Base-by-base conservation (phyloP, 2,113 vertebrate genomes). In the Turnix velox region DNA sequence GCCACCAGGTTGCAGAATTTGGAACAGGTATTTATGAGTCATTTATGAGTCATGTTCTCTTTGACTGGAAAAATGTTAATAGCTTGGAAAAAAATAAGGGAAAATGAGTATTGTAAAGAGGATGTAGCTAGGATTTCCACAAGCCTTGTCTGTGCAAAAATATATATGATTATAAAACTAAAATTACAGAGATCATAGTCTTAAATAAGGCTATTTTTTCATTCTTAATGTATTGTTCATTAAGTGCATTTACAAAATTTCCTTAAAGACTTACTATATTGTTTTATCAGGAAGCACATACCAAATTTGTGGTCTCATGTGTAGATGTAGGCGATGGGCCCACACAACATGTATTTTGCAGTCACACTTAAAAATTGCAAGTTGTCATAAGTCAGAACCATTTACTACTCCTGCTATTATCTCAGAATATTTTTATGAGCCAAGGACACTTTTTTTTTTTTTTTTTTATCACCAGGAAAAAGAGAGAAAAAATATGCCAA, bases 361-460 rank as follows among this genome's bases (percentile, higher is more conserved):
- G 52, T 52, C 57, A 63, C 9, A 16, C 18, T 57, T 68, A 43
- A 3, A 48, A 39, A 73, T 87, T 84, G 18, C 46, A 86, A 48
- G 31, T 43, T 85, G 78, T 76, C 84, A 90, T 27, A 76, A 54
- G 15, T 54, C 42, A n/a, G 8, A n/a, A 54, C 24, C 16, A 28
- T 73, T 73, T 91, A 72, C 65, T 92, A 79, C 45, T 91, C 57
- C 42, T 87, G 40, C 14, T 49, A 27, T 67, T 3, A 0, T 57
- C 23, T 76, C 81, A 82, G 40, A 84, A 82, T 68, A 84, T 57
- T 88, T 90, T 89, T 82, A 68, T 75, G 20, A 83, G n/a, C 52
- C 31, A 85, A 87, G 40, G 40, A 37, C 18, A 31, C 3, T 6
- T 71, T 37, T 59, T 37, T 22, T 57, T 75, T 55, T 39, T 54